Conservation (phyloP, 2,113 vertebrate genomes). For the Phainopepla nitens region DNA sequence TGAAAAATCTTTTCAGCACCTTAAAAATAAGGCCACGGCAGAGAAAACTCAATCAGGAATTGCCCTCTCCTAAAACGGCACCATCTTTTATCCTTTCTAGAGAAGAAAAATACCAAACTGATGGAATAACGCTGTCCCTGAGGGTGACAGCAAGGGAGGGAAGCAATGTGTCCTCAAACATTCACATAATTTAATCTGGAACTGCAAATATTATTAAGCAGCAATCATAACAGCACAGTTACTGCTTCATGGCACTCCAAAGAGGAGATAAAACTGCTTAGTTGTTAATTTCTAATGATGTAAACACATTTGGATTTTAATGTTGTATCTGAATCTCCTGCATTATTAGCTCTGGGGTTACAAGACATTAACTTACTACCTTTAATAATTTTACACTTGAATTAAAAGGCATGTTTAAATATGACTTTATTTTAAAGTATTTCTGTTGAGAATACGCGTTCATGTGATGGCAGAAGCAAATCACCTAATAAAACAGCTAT, state of each 20-base stretch:
- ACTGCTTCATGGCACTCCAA: slow-evolving; percentile 34
- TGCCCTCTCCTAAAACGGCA: not conserved
- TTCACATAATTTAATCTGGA: slow-evolving; percentile 53
- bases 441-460: not conserved
- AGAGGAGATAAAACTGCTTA: slow-evolving; percentile 60
- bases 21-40: not conserved
- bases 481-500: not conserved
- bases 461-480: not conserved
- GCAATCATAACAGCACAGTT: slow-evolving; percentile 43
- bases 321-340: slow-evolving; percentile 11
- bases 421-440: not conserved
- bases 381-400: slow-evolving; percentile 20
- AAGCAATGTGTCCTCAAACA: slow-evolving; percentile 48
- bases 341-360: slow-evolving; percentile 44
- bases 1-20: not conserved
- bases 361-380: slow-evolving; percentile 1
- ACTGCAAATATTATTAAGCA: slow-evolving; percentile 62
- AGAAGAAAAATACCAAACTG: not conserved
- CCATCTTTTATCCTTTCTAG: not conserved
- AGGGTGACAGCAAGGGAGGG: not conserved
- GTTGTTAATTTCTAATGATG: slow-evolving; percentile 59
- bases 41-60: not conserved
- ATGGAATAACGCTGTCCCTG: slow-evolving; percentile 16
- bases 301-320: slow-evolving; percentile 57
- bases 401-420: not conserved